phyloP scores from a whole-genome alignment of 2,797 vertebrate genomes.

The Pseudopleuronectes americanus region DNA sequence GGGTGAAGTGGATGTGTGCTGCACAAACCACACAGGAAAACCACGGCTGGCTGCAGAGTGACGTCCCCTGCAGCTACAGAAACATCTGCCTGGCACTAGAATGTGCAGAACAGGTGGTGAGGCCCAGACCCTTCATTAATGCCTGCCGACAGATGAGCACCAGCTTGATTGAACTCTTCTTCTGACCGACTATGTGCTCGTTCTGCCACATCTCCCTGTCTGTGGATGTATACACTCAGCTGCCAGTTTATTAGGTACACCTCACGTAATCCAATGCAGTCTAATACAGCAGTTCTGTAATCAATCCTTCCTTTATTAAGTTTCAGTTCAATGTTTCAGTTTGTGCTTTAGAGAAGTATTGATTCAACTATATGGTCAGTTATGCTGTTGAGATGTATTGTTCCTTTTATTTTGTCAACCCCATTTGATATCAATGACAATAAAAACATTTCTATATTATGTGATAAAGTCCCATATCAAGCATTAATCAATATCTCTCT shows the following conservation, averaged over 20 bases:
- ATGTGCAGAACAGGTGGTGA: conserved; percentile 64
- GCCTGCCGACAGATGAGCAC: conserved; percentile 61
- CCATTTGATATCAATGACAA: no score
- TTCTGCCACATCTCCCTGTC: neutral
- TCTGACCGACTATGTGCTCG: conserved; percentile 16
- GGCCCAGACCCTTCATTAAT: conserved; percentile 68
- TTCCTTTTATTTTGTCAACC: no score
- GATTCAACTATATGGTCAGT: neutral
- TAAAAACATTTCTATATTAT: no score
- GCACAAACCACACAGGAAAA: conserved; percentile 30
- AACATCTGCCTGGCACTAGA: conserved; percentile 61
- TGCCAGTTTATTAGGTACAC: neutral
- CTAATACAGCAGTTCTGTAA: neutral
- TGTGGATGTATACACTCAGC: neutral
- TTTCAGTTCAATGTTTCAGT: neutral
- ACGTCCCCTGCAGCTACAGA: conserved; percentile 48
- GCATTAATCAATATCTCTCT: neutral
- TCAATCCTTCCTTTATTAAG: neutral
- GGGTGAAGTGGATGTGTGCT: conserved; percentile 17
- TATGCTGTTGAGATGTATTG: neutral
- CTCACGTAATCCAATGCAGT: neutral
- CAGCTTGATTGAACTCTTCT: conserved; percentile 28
- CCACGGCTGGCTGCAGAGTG: conserved; percentile 20
- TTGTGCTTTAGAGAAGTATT: neutral
- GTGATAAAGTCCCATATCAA: no score